These are phyloP conservation scores for Pseudomyrmex gracilis DNA, from an alignment of 1,140 invertebrate genomes.

Conservation along the genomic window DNA sequence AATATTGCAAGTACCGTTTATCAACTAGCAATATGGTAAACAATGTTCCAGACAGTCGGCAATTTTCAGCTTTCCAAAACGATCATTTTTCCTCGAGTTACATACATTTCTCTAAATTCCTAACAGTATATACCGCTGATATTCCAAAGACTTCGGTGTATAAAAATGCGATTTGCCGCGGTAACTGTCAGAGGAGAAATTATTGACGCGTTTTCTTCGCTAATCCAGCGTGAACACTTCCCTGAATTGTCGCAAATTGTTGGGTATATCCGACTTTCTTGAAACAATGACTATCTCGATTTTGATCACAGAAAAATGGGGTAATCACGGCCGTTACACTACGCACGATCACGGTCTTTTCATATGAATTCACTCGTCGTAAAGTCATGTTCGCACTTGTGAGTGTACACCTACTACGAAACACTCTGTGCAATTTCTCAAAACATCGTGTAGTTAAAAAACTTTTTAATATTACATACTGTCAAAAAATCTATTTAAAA, in stretches of 20 bases:
- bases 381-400: conserved; percentile 44
- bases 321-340: conserved; percentile 14
- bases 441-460: not conserved
- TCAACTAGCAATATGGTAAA: conserved; percentile 24
- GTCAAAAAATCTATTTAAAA: not conserved
- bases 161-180: conserved; percentile 10
- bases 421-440: not conserved
- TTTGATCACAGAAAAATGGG: conserved; percentile 61
- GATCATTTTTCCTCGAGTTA: conserved; percentile 21
- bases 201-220: conserved; percentile 28
- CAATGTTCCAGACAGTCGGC: conserved; percentile 17
- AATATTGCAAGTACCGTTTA: conserved; percentile 32
- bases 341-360: not conserved
- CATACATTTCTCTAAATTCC: conserved; percentile 28
- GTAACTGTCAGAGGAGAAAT: conserved; percentile 8
- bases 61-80: conserved; percentile 25
- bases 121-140: conserved; percentile 2
- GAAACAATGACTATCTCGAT: conserved; percentile 46
- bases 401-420: not conserved
- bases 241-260: conserved; percentile 46
- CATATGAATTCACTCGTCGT: not conserved
- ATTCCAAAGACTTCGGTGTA: conserved; percentile 1
- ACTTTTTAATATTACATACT: not conserved
- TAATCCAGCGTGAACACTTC: conserved; percentile 28
- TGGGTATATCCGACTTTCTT: conserved; percentile 56